A percentile compares a stretch with the other conserved stretches of the same genome.
phyloP scores from a whole-genome alignment of 1,140 invertebrate genomes.

The Lineus longissimus region DNA sequence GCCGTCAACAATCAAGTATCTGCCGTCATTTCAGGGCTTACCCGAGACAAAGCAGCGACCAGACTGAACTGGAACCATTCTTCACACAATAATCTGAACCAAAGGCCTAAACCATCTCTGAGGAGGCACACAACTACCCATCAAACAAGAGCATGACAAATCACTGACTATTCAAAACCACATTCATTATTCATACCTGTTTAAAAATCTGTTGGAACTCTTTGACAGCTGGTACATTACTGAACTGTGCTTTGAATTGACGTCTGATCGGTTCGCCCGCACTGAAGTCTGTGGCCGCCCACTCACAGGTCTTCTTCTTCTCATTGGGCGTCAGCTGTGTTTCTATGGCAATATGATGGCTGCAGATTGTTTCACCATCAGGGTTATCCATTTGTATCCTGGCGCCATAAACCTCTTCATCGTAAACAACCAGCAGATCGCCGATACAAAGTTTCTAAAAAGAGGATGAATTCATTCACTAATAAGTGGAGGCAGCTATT shows the following conservation, averaged over 20 bases:
- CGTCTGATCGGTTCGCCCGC: constrained; percentile 46
- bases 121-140: no score
- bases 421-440: constrained; percentile 56
- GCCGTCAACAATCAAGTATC: no score
- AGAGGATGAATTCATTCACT: background rate
- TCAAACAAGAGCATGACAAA: no score
- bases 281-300: constrained; percentile 56
- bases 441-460: constrained; percentile 46
- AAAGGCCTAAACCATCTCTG: no score
- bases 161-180: no score
- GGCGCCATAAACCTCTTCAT: constrained; percentile 56
- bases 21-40: no score
- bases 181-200: constrained; percentile 42
- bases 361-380: constrained; percentile 51
- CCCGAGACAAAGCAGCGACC: no score
- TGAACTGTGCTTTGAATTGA: constrained; percentile 55
- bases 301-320: constrained; percentile 54
- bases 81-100: no score
- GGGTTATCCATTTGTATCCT: constrained; percentile 53
- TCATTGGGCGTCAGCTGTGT: constrained; percentile 44
- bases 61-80: no score
- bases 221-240: constrained; percentile 44
- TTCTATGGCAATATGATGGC: constrained; percentile 57
- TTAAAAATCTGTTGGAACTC: constrained; percentile 54
- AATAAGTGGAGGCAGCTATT: background rate